phyloP scores from a whole-genome alignment of 2,113 vertebrate species.

The Nesogale talazaci region DNA sequence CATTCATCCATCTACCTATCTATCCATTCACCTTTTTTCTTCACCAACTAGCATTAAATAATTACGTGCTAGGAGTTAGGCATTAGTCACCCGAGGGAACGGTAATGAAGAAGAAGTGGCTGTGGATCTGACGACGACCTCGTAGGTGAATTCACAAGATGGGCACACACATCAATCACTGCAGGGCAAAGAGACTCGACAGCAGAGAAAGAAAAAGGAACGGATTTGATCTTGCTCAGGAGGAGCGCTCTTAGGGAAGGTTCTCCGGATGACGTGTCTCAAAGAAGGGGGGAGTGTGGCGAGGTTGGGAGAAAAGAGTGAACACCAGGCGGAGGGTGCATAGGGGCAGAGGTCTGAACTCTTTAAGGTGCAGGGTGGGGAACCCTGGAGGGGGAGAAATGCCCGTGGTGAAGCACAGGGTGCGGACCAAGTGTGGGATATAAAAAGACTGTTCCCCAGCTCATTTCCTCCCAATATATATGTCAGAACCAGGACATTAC shows the following conservation, averaged over 20 bases:
- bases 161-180: neutral
- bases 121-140: too few species aligned
- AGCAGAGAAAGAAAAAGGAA: neutral
- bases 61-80: neutral
- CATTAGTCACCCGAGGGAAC: neutral
- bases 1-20: neutral
- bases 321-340: neutral
- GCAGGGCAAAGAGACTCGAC: neutral
- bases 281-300: neutral
- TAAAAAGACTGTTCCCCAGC: too few species aligned
- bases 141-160: neutral
- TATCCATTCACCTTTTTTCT: neutral
- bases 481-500: too few species aligned
- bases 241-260: neutral
- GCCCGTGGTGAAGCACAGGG: rapidly evolving
- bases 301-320: neutral
- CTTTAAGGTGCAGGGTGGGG: rapidly evolving
- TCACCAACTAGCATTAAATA: neutral
- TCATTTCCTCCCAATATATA: too few species aligned
- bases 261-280: neutral
- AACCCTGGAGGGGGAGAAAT: too few species aligned
- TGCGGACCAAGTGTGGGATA: too few species aligned
- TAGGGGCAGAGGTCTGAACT: neutral
- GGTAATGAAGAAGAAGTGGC: neutral
- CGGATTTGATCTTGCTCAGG: neutral